These are phyloP conservation scores for Lepidonotus clava DNA, from an alignment of 2,888 invertebrate species.

Conservation along the genomic window DNA sequence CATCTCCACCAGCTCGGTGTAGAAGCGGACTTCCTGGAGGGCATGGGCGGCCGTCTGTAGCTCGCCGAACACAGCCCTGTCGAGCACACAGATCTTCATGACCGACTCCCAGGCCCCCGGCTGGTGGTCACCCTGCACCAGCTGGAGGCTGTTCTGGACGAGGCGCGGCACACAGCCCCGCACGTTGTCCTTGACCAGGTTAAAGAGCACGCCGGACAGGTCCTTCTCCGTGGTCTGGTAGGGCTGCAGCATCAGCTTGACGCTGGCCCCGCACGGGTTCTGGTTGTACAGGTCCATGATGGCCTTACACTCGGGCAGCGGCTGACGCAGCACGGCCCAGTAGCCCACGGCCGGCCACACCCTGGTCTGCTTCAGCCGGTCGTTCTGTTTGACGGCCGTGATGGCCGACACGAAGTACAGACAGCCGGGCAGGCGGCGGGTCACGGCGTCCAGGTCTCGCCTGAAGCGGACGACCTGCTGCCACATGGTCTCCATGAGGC, in stretches of 20 bases:
- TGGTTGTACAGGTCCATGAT: neutral
- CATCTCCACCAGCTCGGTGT: constrained; percentile 13
- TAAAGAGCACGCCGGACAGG: neutral
- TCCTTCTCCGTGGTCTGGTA: constrained; percentile 36
- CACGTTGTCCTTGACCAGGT: constrained; percentile 40
- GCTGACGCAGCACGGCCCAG: neutral
- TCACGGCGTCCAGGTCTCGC: neutral
- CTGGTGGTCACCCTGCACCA: too few relatives aligned
- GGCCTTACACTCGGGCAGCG: neutral
- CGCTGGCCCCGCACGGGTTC: constrained; percentile 10
- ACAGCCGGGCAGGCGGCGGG: neutral
- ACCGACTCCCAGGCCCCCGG: neutral
- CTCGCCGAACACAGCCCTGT: neutral
- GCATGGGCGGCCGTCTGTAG: neutral
- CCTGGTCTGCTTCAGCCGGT: neutral
- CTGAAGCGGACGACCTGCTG: neutral
- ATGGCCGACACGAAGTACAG: constrained; percentile 34
- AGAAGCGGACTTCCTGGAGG: constrained; percentile 16
- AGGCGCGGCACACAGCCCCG: neutral
- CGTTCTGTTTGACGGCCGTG: constrained; percentile 20
- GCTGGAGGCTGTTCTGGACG: neutral
- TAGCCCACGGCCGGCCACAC: constrained; percentile 18
- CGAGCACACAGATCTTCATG: neutral
- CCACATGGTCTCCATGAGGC: constrained; percentile 1
- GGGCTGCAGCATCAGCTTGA: constrained; percentile 44